phyloP scores from a whole-genome alignment of 2,888 invertebrate genomes.

The Steromphala cineraria region DNA sequence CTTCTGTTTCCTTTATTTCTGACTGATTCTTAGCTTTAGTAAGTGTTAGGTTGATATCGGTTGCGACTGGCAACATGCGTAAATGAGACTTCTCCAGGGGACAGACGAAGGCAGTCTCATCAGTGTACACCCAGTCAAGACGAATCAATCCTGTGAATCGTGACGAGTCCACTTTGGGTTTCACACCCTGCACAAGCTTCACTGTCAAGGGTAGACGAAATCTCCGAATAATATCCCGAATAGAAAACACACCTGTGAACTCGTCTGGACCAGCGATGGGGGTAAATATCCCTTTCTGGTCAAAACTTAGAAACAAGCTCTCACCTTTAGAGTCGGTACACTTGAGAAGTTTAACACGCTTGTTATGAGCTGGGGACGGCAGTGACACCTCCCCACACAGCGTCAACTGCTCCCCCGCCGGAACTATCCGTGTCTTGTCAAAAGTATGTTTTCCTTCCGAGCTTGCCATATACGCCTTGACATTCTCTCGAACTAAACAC shows the following conservation, averaged over 20 bases:
- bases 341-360: slow-evolving; percentile 81
- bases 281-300: slow-evolving; percentile 93
- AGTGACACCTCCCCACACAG: slow-evolving; percentile 64
- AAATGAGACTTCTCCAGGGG: slow-evolving; percentile 66
- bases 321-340: slow-evolving; percentile 91
- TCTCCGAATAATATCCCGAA: slow-evolving; percentile 86
- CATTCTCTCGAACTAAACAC: slow-evolving; percentile 83
- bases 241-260: slow-evolving; percentile 95
- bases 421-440: slow-evolving; percentile 60
- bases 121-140: slow-evolving; percentile 69
- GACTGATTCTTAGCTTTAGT: slow-evolving; percentile 77
- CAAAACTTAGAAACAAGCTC: slow-evolving; percentile 87
- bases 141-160: slow-evolving; percentile 70
- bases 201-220: slow-evolving; percentile 95
- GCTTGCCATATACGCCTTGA: slow-evolving; percentile 65
- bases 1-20: slow-evolving; percentile 54
- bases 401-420: slow-evolving; percentile 71
- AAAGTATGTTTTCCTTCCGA: slow-evolving; percentile 64
- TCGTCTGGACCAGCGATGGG: slow-evolving; percentile 94
- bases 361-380: slow-evolving; percentile 47
- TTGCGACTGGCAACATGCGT: slow-evolving; percentile 86
- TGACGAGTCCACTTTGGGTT: slow-evolving; percentile 80
- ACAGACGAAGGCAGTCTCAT: slow-evolving; percentile 71
- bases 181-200: slow-evolving; percentile 91
- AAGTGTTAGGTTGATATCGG: slow-evolving; percentile 90